phyloP scores from a whole-genome alignment of 2,797 vertebrate genomes.

The Thunnus albacares region DNA sequence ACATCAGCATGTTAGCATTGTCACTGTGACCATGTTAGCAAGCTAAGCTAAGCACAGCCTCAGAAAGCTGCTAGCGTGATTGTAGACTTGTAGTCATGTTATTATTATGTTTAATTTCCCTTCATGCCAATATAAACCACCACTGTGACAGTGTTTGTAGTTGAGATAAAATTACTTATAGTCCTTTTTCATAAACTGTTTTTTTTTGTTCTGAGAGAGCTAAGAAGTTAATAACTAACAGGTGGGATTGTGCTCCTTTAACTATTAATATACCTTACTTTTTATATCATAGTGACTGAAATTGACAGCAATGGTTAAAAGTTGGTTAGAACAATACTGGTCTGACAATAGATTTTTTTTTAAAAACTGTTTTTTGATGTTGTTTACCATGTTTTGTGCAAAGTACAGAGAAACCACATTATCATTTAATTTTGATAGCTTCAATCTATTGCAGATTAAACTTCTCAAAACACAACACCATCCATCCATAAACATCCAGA shows the following conservation, averaged over 20 bases:
- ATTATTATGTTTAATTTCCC: background rate
- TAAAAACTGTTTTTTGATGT: background rate
- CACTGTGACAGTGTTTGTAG: background rate
- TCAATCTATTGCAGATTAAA: background rate
- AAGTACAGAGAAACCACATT: slow-evolving; percentile 20
- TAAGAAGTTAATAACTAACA: no score
- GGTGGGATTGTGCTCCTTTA: no score
- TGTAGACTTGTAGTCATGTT: no score
- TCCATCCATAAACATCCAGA: background rate
- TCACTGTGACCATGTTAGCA: background rate
- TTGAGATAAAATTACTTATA: background rate
- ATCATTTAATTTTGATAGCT: background rate
- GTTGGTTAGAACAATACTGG: no score
- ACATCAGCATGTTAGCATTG: background rate
- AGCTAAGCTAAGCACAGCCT: background rate
- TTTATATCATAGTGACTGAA: no score
- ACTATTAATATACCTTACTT: no score
- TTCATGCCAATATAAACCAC: background rate
- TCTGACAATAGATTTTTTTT: no score
- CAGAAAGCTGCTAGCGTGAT: no score
- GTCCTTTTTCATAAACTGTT: no score
- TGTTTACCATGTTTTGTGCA: background rate
- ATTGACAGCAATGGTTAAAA: no score
- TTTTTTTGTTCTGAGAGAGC: no score
- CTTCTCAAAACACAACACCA: slow-evolving; percentile 8